Base-by-base conservation (phyloP, 2,888 invertebrate species). In the Xylophagus ater region DNA sequence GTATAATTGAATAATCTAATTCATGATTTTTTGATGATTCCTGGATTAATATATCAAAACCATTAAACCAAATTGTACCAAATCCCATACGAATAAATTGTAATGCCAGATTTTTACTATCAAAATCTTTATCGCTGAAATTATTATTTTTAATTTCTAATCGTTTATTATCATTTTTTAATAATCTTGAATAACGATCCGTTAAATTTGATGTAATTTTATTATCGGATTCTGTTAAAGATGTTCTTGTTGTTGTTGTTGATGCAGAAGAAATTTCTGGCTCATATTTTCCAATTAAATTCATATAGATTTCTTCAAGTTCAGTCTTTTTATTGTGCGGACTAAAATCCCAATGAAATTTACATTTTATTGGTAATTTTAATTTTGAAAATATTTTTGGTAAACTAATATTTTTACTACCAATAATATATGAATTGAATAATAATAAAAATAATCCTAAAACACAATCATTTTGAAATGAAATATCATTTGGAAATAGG, bases 381-480 rank as follows among this genome's bases (percentile, higher is more conserved):
- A 57, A 34, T 44, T 45, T 34, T 17, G 40, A 25, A 9, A 54
- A 40, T 14, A 54, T 35, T n/a, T 40, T 36, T 3, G 57, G 56
- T 2, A 59, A 44, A 17, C 53, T 45, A 6, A 50, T 39, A 5
- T 47, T 26, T 8, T 42, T 40, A 6, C 47, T 41, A 5, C 53
- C 49, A 4, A 47, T 29, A 2, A 45, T 29, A 37, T 41, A 37
- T n/a, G 48, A 47, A 4, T 53, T 52, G 25, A 49, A 62, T 2
- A 58, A 37, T 13, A 64, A 30, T 25, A 53, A 47, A 40, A 60
- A 65, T 5, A 64, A 40, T 15, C 55, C 53, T 4, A 55, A 38
- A 4, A 53, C 46, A 2, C 51, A 52, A 38, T 60, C 58, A 31
- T 54, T 50, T 4, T 55, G 53, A 15, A 59, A 8, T 28, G 53